Evolutionary conservation across 1,140 invertebrate species (phyloP).

Genomic region (Notospermus geniculatus): DNA sequence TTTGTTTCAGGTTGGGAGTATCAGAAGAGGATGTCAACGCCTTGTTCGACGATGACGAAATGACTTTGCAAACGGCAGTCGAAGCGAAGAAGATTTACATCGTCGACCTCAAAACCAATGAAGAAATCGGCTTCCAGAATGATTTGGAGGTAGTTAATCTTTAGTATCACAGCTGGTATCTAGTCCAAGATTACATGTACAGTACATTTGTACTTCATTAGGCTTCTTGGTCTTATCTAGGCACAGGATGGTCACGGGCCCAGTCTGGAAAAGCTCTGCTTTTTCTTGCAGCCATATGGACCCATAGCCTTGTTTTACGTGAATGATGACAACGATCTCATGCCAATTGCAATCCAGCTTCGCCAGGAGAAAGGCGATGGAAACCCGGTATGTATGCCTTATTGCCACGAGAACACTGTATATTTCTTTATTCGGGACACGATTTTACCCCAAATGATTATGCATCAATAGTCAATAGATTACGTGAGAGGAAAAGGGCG

Average conservation of each 20-base stretch:
- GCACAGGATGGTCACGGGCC: too few relatives aligned
- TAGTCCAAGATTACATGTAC: too few relatives aligned
- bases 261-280: too few relatives aligned
- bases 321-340: conserved; percentile 50
- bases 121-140: conserved; percentile 4
- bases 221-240: too few relatives aligned
- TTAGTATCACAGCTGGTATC: too few relatives aligned
- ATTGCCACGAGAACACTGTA: too few relatives aligned
- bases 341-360: conserved; percentile 60
- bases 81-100: conserved; percentile 27
- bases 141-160: too few relatives aligned
- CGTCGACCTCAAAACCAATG: conserved; percentile 25
- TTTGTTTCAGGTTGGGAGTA: conserved; percentile 18
- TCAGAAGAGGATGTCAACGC: conserved; percentile 27
- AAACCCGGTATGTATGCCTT: conserved; percentile 54
- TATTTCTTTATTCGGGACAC: too few relatives aligned
- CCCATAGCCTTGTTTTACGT: conserved; percentile 59
- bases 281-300: conserved; percentile 48
- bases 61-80: conserved; percentile 19
- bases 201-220: too few relatives aligned
- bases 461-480: too few relatives aligned
- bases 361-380: conserved; percentile 53
- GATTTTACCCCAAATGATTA: too few relatives aligned
- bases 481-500: too few relatives aligned
- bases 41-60: conserved; percentile 23